A percentile compares a stretch with the other conserved stretches of the same genome.
These are phyloP conservation scores for Sebastes paucispinis DNA, from an alignment of 2,797 vertebrate genomes.

Conservation along the genomic window DNA sequence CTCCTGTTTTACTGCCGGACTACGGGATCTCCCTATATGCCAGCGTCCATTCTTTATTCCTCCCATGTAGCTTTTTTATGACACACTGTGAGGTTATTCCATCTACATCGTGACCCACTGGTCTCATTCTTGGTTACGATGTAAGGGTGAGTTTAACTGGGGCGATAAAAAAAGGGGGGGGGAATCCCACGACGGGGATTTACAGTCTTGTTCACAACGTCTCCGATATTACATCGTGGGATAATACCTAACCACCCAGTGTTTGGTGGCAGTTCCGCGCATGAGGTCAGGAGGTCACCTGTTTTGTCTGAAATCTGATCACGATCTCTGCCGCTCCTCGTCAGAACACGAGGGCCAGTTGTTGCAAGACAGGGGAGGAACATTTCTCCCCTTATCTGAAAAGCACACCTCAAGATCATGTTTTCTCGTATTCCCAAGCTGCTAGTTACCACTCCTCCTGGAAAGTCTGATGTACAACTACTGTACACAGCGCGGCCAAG, in stretches of 20 bases:
- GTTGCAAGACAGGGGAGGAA: constrained; percentile 18
- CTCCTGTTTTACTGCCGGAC: constrained; percentile 8
- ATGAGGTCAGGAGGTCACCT: constrained; percentile 54
- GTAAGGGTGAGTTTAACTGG: constrained; percentile 48
- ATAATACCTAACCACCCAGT: constrained; percentile 34
- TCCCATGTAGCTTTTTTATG: constrained; percentile 50
- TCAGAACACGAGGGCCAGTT: constrained; percentile 37
- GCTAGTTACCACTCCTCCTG: constrained; percentile 17
- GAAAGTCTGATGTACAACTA: constrained; percentile 30
- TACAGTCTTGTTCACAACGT: constrained; percentile 54
- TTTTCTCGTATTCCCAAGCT: constrained; percentile 21
- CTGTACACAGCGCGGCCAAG: constrained; percentile 22
- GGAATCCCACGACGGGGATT: constrained; percentile 54
- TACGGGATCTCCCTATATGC: constrained; percentile 30
- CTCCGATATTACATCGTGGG: constrained; percentile 49
- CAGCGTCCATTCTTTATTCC: constrained; percentile 51
- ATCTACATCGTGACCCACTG: constrained; percentile 36
- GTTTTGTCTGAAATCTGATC: constrained; percentile 63
- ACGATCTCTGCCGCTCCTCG: constrained; percentile 16
- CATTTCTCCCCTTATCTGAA: constrained; percentile 12
- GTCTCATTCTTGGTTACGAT: constrained; percentile 51
- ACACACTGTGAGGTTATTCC: constrained; percentile 20
- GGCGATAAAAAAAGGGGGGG: constrained; percentile 20
- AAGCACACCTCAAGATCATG: constrained; percentile 14
- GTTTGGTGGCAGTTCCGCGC: constrained; percentile 35